Evolutionary conservation across 2,113 vertebrate genomes (phyloP), one percentile per base, ranked within the genome.

Genomic region (Mastomys natalensis): DNA sequence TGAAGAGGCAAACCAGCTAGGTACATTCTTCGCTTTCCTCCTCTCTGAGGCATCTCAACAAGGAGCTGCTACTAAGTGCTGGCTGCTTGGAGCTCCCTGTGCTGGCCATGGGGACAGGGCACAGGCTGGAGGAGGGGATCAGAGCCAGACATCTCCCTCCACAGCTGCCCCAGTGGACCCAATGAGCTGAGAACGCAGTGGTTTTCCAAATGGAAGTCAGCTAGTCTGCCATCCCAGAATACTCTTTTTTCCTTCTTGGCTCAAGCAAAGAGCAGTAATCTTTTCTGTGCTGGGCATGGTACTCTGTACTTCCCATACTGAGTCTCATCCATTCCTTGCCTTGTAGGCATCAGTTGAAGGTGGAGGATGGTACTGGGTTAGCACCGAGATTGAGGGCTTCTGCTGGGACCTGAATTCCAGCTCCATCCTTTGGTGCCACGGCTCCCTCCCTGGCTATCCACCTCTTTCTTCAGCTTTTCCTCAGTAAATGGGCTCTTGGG

Each of bases 241-340:
- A 17, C 40, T 34, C 6, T 45, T 43, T 55, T 29, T 62, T 72
- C 34, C 64, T 77, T 73, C 45, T 17, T 60, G 66, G 58, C 53
- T n/a, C 72, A 9, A 68, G 7, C 76, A 34, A 48, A n/a, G 77
- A 80, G 26, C 31, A 93, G 7, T 55, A 7, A 31, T 48, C 45
- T 68, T 89, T 87, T 37, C 48, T 40, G 0, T 8, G 6, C 64
- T 24, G 21, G n/a, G 51, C 68, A 6, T 11, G 29, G 21, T 24
- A 1, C 31, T 24, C 3, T 5, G n/a, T 9, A 3, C 37, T 19
- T 62, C 11, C 9, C 1, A 0, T 24, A 9, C 43, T 0, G 0
- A 2, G 70, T 53, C 87, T 73, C 72, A 19, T 19, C 3, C 16
- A 31, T 21, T 5, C n/a, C 60, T 37, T 6, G 1, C 68, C 48